A percentile compares a stretch with the other conserved stretches of the same genome.
These are phyloP conservation scores for Busseola fusca DNA, from an alignment of 2,888 invertebrate species.

Conservation along the genomic window DNA sequence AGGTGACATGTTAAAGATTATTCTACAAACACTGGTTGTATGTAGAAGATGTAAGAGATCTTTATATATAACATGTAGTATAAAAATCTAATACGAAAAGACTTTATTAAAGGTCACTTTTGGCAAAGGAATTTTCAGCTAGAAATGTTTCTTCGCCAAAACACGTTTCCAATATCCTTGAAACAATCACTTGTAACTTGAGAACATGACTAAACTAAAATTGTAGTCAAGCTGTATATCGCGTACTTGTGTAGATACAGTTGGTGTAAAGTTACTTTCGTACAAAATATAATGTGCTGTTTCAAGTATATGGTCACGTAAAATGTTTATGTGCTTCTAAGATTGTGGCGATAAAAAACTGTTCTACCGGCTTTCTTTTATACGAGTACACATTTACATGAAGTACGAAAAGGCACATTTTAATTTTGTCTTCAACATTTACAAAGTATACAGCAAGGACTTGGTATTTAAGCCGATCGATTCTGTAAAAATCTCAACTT, in stretches of 20 bases:
- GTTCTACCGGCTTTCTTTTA: slow-evolving; percentile 1
- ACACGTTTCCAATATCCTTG: slow-evolving; percentile 49
- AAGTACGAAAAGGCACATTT: neutral
- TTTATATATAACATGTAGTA: neutral
- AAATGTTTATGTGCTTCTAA: slow-evolving; percentile 24
- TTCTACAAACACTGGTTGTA: too few relatives aligned
- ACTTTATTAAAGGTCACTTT: slow-evolving; percentile 9
- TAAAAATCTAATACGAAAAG: neutral
- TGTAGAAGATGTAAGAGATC: neutral
- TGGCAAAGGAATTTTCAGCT: slow-evolving; percentile 5
- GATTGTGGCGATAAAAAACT: slow-evolving; percentile 15
- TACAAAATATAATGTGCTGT: slow-evolving; percentile 18
- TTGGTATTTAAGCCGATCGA: neutral
- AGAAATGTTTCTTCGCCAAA: slow-evolving; percentile 15
- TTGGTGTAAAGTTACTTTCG: slow-evolving; percentile 19
- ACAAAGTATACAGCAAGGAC: neutral
- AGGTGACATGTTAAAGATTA: too few relatives aligned
- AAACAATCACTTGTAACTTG: slow-evolving; percentile 30
- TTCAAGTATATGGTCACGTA: slow-evolving; percentile 36
- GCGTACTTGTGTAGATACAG: slow-evolving; percentile 8
- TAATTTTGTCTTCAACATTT: neutral
- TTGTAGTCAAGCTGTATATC: slow-evolving; percentile 22
- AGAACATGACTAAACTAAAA: slow-evolving; percentile 31
- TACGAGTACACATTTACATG: too few relatives aligned
- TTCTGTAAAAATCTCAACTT: neutral